Evolutionary conservation across 2,888 invertebrate genomes (phyloP).

Genomic region (Aricia artaxerxes): DNA sequence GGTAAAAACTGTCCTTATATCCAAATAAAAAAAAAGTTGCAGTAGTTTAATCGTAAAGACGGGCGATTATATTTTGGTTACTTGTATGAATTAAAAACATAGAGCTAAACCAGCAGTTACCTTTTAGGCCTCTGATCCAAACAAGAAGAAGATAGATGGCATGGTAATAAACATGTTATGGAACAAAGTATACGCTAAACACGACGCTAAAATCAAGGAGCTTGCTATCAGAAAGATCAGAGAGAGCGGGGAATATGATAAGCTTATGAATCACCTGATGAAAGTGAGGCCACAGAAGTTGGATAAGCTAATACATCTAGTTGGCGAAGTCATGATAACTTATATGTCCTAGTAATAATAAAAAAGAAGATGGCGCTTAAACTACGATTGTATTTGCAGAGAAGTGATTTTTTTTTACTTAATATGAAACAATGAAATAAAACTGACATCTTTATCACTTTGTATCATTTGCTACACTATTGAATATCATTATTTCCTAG

Average conservation of each 20-base stretch:
- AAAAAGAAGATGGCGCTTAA: background rate
- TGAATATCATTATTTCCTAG: no score
- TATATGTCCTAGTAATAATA: constrained; percentile 46
- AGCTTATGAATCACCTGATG: constrained; percentile 53
- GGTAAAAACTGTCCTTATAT: no score
- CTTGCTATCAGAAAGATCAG: constrained; percentile 57
- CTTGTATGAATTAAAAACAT: background rate
- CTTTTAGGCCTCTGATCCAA: constrained; percentile 51
- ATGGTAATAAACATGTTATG: constrained; percentile 66
- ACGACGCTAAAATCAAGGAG: constrained; percentile 57
- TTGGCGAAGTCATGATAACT: constrained; percentile 59
- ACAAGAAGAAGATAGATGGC: constrained; percentile 61
- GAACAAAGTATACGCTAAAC: constrained; percentile 63
- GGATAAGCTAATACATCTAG: constrained; percentile 53
- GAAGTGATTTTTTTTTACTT: no score
- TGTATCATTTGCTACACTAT: no score
- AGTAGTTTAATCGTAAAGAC: no score
- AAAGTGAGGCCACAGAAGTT: constrained; percentile 62
- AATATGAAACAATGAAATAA: no score
- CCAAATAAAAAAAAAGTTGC: no score
- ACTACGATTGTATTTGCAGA: no score
- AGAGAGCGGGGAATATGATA: constrained; percentile 57
- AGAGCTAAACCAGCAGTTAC: background rate
- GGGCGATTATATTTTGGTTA: no score
- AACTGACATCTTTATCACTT: no score